phyloP scores from a whole-genome alignment of 2,797 vertebrate species.

The Intellagama lesueurii region DNA sequence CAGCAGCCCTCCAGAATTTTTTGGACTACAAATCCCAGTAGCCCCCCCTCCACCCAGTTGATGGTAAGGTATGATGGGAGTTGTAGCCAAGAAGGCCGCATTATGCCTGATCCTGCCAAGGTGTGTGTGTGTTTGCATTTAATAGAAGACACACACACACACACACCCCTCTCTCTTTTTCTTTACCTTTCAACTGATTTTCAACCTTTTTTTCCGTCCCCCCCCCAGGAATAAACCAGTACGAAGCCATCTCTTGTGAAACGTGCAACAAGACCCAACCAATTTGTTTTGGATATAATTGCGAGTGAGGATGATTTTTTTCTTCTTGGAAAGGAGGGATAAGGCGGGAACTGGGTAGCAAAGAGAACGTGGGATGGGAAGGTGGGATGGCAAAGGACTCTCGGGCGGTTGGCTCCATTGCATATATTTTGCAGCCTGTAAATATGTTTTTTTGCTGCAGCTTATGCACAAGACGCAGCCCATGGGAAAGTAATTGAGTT shows the following conservation, averaged over 20 bases:
- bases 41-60: no score
- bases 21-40: not conserved
- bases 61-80: not conserved
- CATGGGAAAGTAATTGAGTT: no score
- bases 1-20: not conserved
- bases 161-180: no score
- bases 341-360: no score
- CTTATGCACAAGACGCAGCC: no score
- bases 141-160: not conserved
- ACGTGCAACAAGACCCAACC: conserved; percentile 53
- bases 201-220: not conserved
- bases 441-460: no score
- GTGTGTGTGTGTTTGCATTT: not conserved
- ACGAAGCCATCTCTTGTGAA: conserved; percentile 57
- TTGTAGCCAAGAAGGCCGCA: not conserved
- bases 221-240: conserved; percentile 62
- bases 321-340: not conserved
- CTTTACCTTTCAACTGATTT: not conserved
- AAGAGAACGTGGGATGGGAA: no score
- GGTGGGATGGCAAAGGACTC: not conserved
- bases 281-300: conserved; percentile 71
- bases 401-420: no score
- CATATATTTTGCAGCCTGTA: no score
- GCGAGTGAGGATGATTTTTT: conserved; percentile 55
- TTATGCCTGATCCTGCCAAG: no score